phyloP scores from a whole-genome alignment of 2,113 vertebrate genomes.

The Podiceps cristatus region DNA sequence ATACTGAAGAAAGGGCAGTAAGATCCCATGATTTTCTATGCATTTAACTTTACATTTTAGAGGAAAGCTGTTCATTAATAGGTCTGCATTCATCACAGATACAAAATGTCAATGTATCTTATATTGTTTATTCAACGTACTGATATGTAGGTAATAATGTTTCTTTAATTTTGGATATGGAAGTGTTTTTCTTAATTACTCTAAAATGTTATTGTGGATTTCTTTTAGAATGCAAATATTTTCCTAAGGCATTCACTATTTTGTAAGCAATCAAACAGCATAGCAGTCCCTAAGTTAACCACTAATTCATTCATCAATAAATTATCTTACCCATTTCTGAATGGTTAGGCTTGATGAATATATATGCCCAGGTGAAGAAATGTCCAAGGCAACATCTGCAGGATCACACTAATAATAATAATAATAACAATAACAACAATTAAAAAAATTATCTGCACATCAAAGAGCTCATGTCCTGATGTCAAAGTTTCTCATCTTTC shows the following conservation, averaged over 20 bases:
- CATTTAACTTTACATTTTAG: not conserved
- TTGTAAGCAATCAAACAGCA: slow-evolving; percentile 6
- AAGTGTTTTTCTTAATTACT: not conserved
- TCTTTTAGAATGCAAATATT: not conserved
- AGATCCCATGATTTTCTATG: not conserved
- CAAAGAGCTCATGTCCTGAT: not conserved
- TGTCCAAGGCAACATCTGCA: not conserved
- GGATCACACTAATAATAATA: not conserved
- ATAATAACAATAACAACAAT: not conserved
- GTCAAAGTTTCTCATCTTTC: not conserved
- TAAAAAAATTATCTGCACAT: not conserved
- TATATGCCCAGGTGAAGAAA: not conserved
- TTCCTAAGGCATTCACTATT: slow-evolving; percentile 24
- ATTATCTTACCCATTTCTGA: slow-evolving; percentile 44
- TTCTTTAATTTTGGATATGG: not conserved
- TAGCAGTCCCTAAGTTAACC: slow-evolving; percentile 20
- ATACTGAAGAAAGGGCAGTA: not conserved
- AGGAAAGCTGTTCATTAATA: not conserved
- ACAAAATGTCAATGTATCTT: not conserved
- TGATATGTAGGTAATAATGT: not conserved
- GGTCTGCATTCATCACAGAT: not conserved
- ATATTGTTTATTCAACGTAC: not conserved
- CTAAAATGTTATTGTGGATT: not conserved
- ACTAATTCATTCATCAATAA: slow-evolving; percentile 43
- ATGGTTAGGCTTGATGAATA: slow-evolving; percentile 21